phyloP scores from a whole-genome alignment of 2,797 vertebrate species.

The Tolypeutes matacus region DNA sequence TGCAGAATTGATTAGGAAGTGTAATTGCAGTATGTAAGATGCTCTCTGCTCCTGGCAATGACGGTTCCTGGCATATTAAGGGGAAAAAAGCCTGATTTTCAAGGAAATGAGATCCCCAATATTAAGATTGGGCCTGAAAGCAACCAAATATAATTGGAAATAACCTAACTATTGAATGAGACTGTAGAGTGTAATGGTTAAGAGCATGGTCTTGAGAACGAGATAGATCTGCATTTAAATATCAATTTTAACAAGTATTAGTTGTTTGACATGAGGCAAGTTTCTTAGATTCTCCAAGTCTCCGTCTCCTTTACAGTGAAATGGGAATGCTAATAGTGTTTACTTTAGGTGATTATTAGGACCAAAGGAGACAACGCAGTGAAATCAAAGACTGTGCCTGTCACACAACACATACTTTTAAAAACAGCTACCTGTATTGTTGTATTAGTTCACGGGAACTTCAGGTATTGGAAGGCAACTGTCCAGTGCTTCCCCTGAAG shows the following conservation, averaged over 20 bases:
- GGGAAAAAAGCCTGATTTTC: conserved; percentile 70
- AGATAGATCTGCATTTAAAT: conserved; percentile 35
- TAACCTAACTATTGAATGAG: conserved; percentile 48
- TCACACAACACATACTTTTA: neutral
- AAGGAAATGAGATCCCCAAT: conserved; percentile 68
- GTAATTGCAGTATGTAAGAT: conserved; percentile 82
- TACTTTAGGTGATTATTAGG: neutral
- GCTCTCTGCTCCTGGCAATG: conserved; percentile 77
- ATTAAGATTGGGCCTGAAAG: conserved; percentile 25
- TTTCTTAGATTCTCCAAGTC: neutral
- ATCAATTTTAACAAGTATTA: neutral
- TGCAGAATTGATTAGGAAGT: conserved; percentile 86
- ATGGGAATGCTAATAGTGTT: neutral
- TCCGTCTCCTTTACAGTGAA: neutral
- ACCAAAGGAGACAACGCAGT: neutral
- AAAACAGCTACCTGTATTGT: neutral
- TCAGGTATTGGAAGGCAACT: neutral
- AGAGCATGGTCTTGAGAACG: neutral
- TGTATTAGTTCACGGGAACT: neutral
- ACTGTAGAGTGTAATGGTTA: neutral
- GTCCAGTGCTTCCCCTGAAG: neutral
- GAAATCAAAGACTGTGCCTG: neutral
- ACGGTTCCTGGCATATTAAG: conserved; percentile 77
- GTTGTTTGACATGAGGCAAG: neutral
- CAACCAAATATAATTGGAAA: conserved; percentile 46